These are phyloP conservation scores for Chrysemys picta DNA, from an alignment of 2,113 vertebrate species.

Conservation along the genomic window DNA sequence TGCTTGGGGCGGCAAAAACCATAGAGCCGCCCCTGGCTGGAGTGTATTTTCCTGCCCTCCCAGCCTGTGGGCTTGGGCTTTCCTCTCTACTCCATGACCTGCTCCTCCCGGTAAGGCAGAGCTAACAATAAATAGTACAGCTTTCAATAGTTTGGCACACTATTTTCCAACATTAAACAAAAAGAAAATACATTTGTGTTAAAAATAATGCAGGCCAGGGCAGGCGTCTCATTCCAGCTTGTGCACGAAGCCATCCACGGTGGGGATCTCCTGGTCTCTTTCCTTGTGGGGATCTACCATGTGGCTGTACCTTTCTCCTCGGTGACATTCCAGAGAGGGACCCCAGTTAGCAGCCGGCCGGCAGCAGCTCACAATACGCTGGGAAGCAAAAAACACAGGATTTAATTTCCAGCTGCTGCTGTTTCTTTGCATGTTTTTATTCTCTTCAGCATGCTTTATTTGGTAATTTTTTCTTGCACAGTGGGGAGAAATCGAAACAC, in stretches of 20 bases:
- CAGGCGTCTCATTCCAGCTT: slow-evolving; percentile 41
- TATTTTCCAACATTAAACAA: background rate
- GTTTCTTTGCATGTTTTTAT: background rate
- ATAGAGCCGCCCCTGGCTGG: background rate
- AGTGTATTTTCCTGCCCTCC: background rate
- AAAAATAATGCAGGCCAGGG: background rate
- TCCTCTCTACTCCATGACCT: background rate
- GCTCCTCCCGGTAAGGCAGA: slow-evolving; percentile 8
- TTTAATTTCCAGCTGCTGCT: background rate
- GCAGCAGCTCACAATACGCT: slow-evolving; percentile 86
- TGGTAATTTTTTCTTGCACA: background rate
- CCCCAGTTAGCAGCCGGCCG: slow-evolving; percentile 88
- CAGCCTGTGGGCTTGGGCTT: background rate
- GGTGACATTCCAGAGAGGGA: slow-evolving; percentile 87
- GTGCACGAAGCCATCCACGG: slow-evolving; percentile 38
- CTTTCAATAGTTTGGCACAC: background rate
- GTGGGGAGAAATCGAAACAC: background rate
- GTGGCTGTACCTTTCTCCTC: slow-evolving; percentile 85
- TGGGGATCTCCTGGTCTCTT: slow-evolving; percentile 76
- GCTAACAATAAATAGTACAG: slow-evolving; percentile 62
- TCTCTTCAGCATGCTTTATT: background rate
- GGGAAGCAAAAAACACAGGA: slow-evolving; percentile 21
- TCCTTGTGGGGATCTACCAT: slow-evolving; percentile 42
- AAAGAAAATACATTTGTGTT: background rate
- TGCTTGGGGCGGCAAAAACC: no score